Percentiles rank a stretch among this genome's conserved stretches.
Evolutionary conservation across 2,888 invertebrate genomes (phyloP).

Genomic region (Drosophila lutescens): DNA sequence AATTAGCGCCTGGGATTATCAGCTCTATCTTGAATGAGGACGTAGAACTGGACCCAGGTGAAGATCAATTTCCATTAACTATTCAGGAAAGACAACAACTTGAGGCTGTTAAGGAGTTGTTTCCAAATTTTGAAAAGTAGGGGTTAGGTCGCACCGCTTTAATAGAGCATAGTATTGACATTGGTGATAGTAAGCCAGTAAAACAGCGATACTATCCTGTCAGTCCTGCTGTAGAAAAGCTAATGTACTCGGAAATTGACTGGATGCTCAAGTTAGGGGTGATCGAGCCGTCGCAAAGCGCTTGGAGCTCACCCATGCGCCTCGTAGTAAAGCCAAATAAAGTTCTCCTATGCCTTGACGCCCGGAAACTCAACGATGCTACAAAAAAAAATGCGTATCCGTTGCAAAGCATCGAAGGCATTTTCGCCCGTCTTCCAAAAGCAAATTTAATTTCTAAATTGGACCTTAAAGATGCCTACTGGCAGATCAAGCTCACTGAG

Average conservation of each 20-base stretch:
- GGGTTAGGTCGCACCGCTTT: background rate
- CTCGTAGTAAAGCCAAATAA: background rate
- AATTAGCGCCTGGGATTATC: no score
- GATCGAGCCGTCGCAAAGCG: slow-evolving; percentile 1
- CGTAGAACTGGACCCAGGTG: background rate
- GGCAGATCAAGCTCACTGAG: no score
- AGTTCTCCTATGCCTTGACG: slow-evolving; percentile 1
- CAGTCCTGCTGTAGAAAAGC: slow-evolving; percentile 2
- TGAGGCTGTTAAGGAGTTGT: background rate
- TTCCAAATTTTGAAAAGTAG: background rate
- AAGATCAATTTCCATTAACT: background rate
- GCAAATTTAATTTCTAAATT: slow-evolving; percentile 7
- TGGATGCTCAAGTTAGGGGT: background rate
- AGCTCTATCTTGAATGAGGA: background rate
- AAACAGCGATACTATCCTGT: slow-evolving; percentile 9
- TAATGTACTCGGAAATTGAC: slow-evolving; percentile 3
- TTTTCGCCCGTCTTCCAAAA: slow-evolving; percentile 7
- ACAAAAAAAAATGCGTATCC: slow-evolving; percentile 5
- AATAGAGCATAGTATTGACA: slow-evolving; percentile 1
- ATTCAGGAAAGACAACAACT: background rate
- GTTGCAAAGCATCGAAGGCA: slow-evolving; percentile 5
- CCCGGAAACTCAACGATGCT: background rate
- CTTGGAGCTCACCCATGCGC: slow-evolving; percentile 9
- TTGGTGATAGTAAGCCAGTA: background rate
- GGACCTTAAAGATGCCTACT: no score